Evolutionary conservation across 2,888 invertebrate genomes (phyloP).

Genomic region (Drosophila incognita): DNA sequence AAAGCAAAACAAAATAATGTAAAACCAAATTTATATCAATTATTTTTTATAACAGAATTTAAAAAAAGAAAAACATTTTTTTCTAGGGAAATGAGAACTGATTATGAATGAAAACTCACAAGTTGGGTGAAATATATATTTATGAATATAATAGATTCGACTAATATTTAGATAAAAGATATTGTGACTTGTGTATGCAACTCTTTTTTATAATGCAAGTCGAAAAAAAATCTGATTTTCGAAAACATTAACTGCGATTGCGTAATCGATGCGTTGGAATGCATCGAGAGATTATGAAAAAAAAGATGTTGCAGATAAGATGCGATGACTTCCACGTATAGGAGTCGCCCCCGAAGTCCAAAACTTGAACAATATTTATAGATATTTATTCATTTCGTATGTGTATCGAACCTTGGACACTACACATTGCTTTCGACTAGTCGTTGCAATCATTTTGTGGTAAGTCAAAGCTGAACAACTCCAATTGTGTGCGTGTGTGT

Average conservation of each 20-base stretch:
- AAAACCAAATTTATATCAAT: not conserved
- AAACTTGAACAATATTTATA: constrained; percentile 24
- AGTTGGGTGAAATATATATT: not conserved
- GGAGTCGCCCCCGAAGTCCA: constrained; percentile 32
- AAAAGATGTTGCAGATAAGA: constrained; percentile 10
- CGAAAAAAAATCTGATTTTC: constrained; percentile 1
- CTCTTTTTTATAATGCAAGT: no score
- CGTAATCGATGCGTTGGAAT: constrained; percentile 16
- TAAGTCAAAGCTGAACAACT: constrained; percentile 6
- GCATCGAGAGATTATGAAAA: constrained; percentile 24
- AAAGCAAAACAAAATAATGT: not conserved
- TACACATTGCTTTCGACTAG: constrained; percentile 21
- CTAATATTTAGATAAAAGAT: not conserved
- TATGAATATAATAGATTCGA: not conserved
- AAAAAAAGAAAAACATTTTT: not conserved
- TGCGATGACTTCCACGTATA: not conserved
- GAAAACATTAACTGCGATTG: not conserved
- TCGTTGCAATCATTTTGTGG: constrained; percentile 27
- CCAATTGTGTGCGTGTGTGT: constrained; percentile 2
- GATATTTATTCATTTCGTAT: constrained; percentile 4
- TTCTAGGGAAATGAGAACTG: not conserved
- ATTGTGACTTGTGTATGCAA: not conserved
- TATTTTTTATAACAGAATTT: not conserved
- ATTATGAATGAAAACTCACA: not conserved
- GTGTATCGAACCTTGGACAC: constrained; percentile 60